These are phyloP conservation scores for Erythrocebus patas DNA, from an alignment of 2,113 vertebrate species.

Conservation along the genomic window DNA sequence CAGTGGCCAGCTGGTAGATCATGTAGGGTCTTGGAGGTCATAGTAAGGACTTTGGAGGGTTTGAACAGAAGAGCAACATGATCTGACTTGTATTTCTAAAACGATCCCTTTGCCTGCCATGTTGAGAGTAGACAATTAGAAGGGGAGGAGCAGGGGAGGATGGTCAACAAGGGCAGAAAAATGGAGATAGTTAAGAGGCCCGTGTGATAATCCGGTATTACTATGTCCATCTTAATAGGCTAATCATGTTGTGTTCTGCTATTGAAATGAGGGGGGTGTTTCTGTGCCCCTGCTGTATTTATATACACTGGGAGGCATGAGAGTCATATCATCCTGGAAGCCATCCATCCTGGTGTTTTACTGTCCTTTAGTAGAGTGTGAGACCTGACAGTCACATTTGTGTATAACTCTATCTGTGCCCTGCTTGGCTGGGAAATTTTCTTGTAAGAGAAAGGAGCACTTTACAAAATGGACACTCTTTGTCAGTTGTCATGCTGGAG, in stretches of 20 bases:
- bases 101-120: not conserved
- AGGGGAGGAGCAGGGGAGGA: too few relatives aligned
- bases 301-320: not conserved
- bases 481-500: constrained; percentile 6
- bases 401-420: not conserved
- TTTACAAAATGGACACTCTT: constrained; percentile 12
- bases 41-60: not conserved
- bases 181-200: not conserved
- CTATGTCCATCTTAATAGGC: not conserved
- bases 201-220: not conserved
- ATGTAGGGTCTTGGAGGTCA: not conserved
- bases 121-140: not conserved
- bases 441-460: not conserved
- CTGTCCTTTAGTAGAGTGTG: not conserved
- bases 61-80: not conserved
- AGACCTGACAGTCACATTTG: not conserved
- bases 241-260: too few relatives aligned
- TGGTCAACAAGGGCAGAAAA: not conserved
- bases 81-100: not conserved
- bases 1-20: not conserved
- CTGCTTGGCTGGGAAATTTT: constrained; percentile 14
- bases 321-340: not conserved
- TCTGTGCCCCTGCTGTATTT: not conserved
- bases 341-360: not conserved
- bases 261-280: not conserved